Evolutionary conservation across 2,797 vertebrate genomes (phyloP), one percentile per base, ranked within the genome.

Genomic region (Melopsittacus undulatus): DNA sequence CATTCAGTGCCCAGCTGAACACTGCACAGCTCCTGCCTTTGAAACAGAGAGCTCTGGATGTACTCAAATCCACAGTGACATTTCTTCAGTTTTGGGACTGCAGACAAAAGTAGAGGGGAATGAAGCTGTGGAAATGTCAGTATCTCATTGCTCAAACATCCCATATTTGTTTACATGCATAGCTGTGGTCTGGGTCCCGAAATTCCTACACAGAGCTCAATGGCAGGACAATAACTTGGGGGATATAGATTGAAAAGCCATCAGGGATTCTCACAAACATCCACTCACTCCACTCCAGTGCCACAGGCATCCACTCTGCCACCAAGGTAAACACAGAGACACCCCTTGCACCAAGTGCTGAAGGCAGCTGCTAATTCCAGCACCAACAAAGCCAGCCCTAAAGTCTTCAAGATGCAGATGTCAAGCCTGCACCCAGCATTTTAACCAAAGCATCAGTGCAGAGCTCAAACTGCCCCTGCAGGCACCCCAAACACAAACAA

Each of bases 401-500:
- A 82, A 77, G 46, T 11, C 56, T 40, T 18, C 17, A 16, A 21
- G 40, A 49, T 22, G 42, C 42, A 78, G 18, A 64, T 46, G 23
- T 59, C 75, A 57, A 64, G 59, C 4, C 32, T 17, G 21, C n/a
- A 26, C 12, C 40, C 32, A 32, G 51, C 36, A 57, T 48, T 81
- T 66, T 48, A 92, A 78, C 40, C 45, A 59, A 77, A 38, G 13
- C 34, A 22, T 7, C 69, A 43, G 34, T 7, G 9, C 46, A 52
- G 10, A 27, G n/a, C 45, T 42, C 21, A n/a, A 48, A 57, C 13
- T 0, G 1, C 70, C 77, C 61, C 70, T 21, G 13, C 1, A 1
- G 59, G 48, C 38, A 57, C 20, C 83, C 49, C 7, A 9, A 62
- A 21, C n/a, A 63, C 78, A 29, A 84, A 70, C n/a, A 27, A 56